phyloP scores from a whole-genome alignment of 2,797 vertebrate species.

The Bovichtus diacanthus region DNA sequence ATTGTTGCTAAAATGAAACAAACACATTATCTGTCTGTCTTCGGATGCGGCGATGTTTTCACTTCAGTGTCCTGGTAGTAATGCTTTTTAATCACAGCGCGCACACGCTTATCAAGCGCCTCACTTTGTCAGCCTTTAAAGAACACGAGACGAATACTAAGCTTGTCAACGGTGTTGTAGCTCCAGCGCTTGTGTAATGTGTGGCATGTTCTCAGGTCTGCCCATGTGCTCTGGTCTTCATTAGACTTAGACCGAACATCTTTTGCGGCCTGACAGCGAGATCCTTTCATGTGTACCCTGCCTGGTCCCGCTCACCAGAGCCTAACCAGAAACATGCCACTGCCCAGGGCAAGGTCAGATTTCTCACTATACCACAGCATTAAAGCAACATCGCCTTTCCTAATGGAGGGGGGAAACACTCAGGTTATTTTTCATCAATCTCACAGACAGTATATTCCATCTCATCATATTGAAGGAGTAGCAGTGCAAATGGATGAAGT shows the following conservation, averaged over 20 bases:
- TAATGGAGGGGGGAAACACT: conserved; percentile 66
- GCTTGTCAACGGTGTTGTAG: conserved; percentile 51
- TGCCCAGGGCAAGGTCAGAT: conserved; percentile 85
- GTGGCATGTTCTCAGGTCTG: conserved; percentile 72
- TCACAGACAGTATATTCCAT: conserved; percentile 80
- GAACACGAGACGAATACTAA: conserved; percentile 28
- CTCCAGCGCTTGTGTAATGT: conserved; percentile 56
- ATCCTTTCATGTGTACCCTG: conserved; percentile 85
- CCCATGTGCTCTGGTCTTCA: conserved; percentile 82
- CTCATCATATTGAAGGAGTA: conserved; percentile 69
- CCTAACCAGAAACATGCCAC: conserved; percentile 86
- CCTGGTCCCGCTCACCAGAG: conserved; percentile 81
- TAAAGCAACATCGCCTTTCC: conserved; percentile 75
- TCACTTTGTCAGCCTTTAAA: conserved; percentile 43
- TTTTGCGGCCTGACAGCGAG: conserved; percentile 75
- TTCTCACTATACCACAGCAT: conserved; percentile 75
- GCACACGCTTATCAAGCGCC: conserved; percentile 32
- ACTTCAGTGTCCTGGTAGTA: neutral
- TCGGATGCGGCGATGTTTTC: conserved; percentile 36
- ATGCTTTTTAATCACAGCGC: conserved; percentile 49
- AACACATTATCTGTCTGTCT: conserved; percentile 34
- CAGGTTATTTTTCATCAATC: conserved; percentile 80
- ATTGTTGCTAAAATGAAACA: conserved; percentile 36
- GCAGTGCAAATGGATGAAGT: conserved; percentile 50
- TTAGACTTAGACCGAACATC: conserved; percentile 84